Evolutionary conservation across 2,113 vertebrate genomes (phyloP), one percentile per base, ranked within the genome.

Genomic region (Daubentonia madagascariensis): DNA sequence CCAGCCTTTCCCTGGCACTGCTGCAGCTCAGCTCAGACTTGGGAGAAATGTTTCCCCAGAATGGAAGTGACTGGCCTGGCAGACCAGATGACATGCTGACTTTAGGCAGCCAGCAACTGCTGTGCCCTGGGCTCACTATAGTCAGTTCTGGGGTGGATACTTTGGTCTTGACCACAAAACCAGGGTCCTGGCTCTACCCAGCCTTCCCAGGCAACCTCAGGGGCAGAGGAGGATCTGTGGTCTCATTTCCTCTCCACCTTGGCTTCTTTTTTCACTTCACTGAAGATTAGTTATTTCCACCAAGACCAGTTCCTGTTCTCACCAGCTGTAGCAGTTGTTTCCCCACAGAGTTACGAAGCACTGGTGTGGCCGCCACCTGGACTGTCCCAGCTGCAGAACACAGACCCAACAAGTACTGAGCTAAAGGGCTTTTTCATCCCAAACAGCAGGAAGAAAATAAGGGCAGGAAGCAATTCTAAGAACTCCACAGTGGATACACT

Each of bases 171-270:
- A 93, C 84, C 75, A 94, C 81, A 94, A 72, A 86, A 88, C 30
- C 32, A 76, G 72, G 65, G 85, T 72, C 81, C 54, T 61, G 85
- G 52, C 67, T 96, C 85, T 35, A 22, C 63, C 63, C 61, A 85
- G 89, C 76, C 89, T 94, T 85, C 73, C 93, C 48, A 68, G 70
- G 93, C 89, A 80, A 70, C 52, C 78, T 65, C 43, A 43, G 86
- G 86, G 76, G 32, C 65, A 65, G 65, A 22, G 78, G 59, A 97
- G 63, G 79, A 65, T 89, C 86, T 97, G 85, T 45, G 86, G 91
- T 94, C 96, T 97, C 94, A 90, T 97, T 98, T 98, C 97, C 98
- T 98, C 83, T 97, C 81, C 32, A 96, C 81, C 61, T 85, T 90
- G 85, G 96, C 96, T 96, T 96, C 94, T 96, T 94, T 95, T 95